Evolutionary conservation across 2,797 vertebrate species (phyloP).

Genomic region (Cottoperca gobio): DNA sequence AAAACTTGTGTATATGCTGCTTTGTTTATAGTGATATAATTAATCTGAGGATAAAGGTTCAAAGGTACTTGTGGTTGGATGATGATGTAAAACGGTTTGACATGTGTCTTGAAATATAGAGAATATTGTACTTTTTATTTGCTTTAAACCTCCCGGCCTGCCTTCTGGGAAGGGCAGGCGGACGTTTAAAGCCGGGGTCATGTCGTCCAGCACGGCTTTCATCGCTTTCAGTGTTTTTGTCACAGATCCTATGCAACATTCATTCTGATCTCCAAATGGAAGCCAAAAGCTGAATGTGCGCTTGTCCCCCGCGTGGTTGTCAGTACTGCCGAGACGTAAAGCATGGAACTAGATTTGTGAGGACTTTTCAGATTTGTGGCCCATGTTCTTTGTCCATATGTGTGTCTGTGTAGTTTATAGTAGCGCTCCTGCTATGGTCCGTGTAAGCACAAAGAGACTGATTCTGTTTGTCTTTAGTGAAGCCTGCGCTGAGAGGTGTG

Average conservation of each 20-base stretch:
- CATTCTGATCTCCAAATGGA: conserved; percentile 83
- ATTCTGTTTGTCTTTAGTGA: conserved; percentile 69
- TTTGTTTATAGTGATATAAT: conserved; percentile 73
- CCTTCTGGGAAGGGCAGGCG: conserved; percentile 36
- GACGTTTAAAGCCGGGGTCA: conserved; percentile 31
- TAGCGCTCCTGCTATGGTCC: conserved; percentile 75
- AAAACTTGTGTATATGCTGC: conserved; percentile 75
- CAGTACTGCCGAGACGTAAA: conserved; percentile 85
- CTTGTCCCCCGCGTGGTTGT: conserved; percentile 63
- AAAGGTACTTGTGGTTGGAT: conserved; percentile 62
- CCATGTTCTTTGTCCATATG: conserved; percentile 42
- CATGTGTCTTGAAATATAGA: conserved; percentile 48
- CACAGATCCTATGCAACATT: conserved; percentile 95
- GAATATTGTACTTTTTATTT: conserved; percentile 39
- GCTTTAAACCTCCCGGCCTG: conserved; percentile 42
- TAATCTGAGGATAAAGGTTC: conserved; percentile 54
- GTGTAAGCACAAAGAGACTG: conserved; percentile 85
- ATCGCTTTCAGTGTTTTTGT: conserved; percentile 76
- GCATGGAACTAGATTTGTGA: conserved; percentile 82
- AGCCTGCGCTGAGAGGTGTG: conserved; percentile 80
- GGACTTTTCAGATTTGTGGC: conserved; percentile 75
- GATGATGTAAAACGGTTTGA: conserved; percentile 44
- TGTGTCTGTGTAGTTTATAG: conserved; percentile 82
- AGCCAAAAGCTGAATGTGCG: conserved; percentile 79
- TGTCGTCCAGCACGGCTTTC: conserved; percentile 64